Evolutionary conservation across 53 echinoderm and acorn worm species (phyloP).

Genomic region (Crossaster papposus): DNA sequence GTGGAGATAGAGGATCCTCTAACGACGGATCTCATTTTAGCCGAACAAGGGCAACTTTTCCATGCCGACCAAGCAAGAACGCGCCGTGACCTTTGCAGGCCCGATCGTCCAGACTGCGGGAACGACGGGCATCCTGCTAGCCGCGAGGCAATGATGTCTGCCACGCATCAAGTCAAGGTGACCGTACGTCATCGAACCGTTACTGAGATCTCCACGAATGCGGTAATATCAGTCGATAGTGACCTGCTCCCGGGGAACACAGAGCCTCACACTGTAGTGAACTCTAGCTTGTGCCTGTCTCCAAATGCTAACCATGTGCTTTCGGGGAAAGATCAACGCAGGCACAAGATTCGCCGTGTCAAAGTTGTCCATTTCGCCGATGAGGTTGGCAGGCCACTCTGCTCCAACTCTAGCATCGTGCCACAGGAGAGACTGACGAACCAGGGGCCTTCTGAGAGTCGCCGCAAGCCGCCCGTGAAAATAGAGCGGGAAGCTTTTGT

Average conservation of each 20-base stretch:
- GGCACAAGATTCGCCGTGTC: neutral
- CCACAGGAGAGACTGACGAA: too few species aligned
- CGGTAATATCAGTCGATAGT: neutral
- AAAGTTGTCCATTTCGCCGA: conserved; percentile 29
- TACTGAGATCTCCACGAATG: conserved; percentile 17
- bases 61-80: neutral
- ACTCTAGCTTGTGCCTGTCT: neutral
- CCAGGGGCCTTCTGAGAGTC: too few species aligned
- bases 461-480: neutral
- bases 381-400: neutral
- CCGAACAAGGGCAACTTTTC: conserved; percentile 42
- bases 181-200: neutral
- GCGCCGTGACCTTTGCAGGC: neutral
- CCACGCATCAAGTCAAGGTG: conserved; percentile 23
- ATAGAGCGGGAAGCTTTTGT: neutral
- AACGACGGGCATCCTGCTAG: neutral
- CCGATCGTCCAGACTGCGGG: neutral
- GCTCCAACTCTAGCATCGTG: neutral
- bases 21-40: conserved; percentile 29
- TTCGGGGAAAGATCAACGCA: neutral
- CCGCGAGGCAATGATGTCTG: neutral
- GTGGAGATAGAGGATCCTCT: conserved; percentile 38
- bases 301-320: neutral
- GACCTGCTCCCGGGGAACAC: neutral
- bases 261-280: neutral